phyloP scores from a whole-genome alignment of 2,797 vertebrate species.

The Decapterus maruadsi region DNA sequence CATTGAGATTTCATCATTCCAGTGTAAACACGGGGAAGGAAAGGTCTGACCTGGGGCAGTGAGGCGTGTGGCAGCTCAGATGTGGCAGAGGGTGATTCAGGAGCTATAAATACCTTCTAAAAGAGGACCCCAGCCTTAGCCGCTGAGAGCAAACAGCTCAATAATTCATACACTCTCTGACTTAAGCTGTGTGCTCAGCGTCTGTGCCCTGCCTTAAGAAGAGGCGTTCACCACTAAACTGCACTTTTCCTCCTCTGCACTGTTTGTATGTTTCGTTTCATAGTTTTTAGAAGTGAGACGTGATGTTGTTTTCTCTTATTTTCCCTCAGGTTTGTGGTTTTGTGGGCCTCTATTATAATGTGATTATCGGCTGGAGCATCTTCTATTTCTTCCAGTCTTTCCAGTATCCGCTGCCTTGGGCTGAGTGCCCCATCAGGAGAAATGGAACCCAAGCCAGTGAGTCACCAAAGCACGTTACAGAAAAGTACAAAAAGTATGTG shows the following conservation, averaged over 20 bases:
- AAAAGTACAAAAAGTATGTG: not conserved
- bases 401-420: conserved; percentile 96
- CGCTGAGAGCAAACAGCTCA: conserved; percentile 82
- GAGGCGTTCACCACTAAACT: conserved; percentile 28
- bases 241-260: not conserved
- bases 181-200: conserved; percentile 63
- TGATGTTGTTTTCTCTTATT: conserved; percentile 16
- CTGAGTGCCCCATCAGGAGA: conserved; percentile 90
- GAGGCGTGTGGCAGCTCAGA: conserved; percentile 61
- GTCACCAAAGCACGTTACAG: conserved; percentile 56
- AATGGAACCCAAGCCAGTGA: conserved; percentile 92
- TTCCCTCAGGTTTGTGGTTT: conserved; percentile 88
- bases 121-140: conserved; percentile 62
- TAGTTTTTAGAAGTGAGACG: conserved; percentile 18
- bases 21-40: conserved; percentile 38
- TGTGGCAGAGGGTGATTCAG: conserved; percentile 67
- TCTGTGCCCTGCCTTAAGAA: conserved; percentile 33
- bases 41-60: conserved; percentile 50
- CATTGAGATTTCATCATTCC: conserved; percentile 61
- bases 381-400: conserved; percentile 98
- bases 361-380: conserved; percentile 97
- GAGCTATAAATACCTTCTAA: conserved; percentile 85
- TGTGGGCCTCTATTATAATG: conserved; percentile 96
- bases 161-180: conserved; percentile 82
- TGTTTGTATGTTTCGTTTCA: conserved; percentile 20